Conservation (phyloP, 2,113 vertebrate species). For the Urocolius indicus region DNA sequence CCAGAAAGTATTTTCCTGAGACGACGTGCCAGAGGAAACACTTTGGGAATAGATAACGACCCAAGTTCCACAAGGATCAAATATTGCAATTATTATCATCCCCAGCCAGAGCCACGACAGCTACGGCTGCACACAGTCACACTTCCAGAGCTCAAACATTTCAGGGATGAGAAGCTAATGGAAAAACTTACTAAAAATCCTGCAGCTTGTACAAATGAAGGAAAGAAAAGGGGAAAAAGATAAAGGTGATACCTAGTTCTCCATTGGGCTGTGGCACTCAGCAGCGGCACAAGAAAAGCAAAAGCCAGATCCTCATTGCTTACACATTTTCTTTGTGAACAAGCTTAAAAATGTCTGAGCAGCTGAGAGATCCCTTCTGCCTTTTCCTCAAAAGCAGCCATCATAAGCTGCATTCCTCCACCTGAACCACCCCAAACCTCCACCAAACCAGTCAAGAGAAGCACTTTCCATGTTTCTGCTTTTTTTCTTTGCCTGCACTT, state of each 20-base stretch:
- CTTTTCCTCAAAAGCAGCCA: not conserved
- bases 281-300: not conserved
- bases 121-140: not conserved
- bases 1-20: constrained; percentile 63
- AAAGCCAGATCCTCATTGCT: not conserved
- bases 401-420: fast-evolving
- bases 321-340: not conserved
- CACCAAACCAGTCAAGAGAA: not conserved
- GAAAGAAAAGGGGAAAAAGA: not conserved
- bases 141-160: not conserved
- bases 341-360: not conserved
- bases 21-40: constrained; percentile 55
- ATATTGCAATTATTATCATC: not conserved
- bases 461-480: not conserved
- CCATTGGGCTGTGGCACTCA: fast-evolving
- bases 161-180: not conserved
- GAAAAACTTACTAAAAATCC: not conserved
- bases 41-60: constrained; percentile 13
- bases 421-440: not conserved
- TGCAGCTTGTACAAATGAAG: not conserved
- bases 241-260: not conserved
- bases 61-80: not conserved
- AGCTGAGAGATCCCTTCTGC: not conserved
- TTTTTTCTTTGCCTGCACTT: not conserved
- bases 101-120: constrained; percentile 2